phyloP scores from a whole-genome alignment of 2,888 invertebrate species.

The Ochropacha duplaris region DNA sequence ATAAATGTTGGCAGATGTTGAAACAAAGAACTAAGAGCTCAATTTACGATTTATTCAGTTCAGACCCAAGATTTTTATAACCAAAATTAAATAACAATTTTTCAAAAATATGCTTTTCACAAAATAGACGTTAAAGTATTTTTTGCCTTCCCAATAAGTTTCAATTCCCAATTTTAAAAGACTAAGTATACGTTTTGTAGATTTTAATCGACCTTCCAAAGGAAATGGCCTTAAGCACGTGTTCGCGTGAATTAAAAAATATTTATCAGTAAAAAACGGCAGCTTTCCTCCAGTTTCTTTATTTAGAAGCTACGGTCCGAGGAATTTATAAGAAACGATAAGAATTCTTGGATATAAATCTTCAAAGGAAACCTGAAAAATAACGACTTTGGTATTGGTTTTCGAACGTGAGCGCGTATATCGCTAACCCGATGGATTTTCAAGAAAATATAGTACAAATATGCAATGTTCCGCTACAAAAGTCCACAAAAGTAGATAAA shows the following conservation, averaged over 20 bases:
- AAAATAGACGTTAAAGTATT: no score
- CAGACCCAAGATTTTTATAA: no score
- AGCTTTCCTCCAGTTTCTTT: not conserved
- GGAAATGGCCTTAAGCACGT: slow-evolving; percentile 13
- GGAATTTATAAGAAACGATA: not conserved
- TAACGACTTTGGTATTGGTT: not conserved
- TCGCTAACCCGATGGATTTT: not conserved
- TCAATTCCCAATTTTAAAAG: no score
- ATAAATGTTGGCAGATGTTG: not conserved
- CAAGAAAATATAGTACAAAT: not conserved
- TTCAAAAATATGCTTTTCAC: no score
- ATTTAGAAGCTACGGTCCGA: not conserved
- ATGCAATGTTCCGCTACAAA: not conserved
- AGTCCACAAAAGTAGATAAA: not conserved
- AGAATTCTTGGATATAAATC: slow-evolving; percentile 1
- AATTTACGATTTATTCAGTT: no score
- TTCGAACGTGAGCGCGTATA: not conserved
- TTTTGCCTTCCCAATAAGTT: no score
- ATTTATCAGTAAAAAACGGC: slow-evolving; percentile 6
- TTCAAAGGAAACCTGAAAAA: slow-evolving; percentile 1
- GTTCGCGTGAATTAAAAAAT: slow-evolving; percentile 12
- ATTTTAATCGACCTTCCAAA: slow-evolving; percentile 30
- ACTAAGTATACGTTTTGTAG: slow-evolving; percentile 17
- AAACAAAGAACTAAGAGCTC: not conserved
- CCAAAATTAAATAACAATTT: no score